Percentiles rank a stretch among this genome's conserved stretches.
Conservation (phyloP, 2,797 vertebrate species). For the Crenuchus spilurus region DNA sequence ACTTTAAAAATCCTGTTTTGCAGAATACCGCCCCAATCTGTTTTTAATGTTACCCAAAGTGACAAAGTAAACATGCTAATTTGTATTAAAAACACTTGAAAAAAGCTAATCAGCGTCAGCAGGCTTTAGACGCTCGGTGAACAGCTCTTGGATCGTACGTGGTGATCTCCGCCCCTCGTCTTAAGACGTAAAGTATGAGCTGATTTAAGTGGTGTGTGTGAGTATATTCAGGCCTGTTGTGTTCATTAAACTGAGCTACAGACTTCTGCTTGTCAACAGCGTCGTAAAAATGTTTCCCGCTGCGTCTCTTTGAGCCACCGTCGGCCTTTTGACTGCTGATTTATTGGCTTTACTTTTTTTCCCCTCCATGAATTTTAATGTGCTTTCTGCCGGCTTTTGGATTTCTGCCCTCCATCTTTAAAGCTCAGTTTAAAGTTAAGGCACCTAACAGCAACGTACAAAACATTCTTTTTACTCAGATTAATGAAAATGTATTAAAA, state of each 20-base stretch:
- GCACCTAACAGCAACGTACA: too few relatives aligned
- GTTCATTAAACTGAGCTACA: constrained; percentile 62
- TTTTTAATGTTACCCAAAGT: too few relatives aligned
- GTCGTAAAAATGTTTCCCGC: constrained; percentile 67
- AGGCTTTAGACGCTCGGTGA: neutral
- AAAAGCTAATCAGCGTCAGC: neutral
- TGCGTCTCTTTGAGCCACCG: constrained; percentile 39
- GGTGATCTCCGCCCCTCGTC: too few relatives aligned
- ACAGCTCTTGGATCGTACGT: neutral
- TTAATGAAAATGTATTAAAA: constrained; percentile 28
- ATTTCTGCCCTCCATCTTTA: constrained; percentile 45
- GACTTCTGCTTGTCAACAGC: constrained; percentile 56
- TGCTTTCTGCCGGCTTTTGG: constrained; percentile 24
- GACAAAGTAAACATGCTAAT: too few relatives aligned
- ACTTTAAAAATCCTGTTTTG: too few relatives aligned
- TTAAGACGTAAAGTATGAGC: neutral
- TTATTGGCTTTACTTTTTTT: constrained; percentile 57
- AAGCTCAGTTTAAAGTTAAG: constrained; percentile 40
- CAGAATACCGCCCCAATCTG: too few relatives aligned
- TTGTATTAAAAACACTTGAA: too few relatives aligned
- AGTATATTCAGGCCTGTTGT: neutral
- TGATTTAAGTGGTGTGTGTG: neutral
- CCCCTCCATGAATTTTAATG: constrained; percentile 57
- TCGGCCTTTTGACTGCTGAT: constrained; percentile 59
- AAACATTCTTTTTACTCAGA: neutral